Evolutionary conservation across 1,140 invertebrate genomes (phyloP).

Genomic region (Solenopsis invicta): DNA sequence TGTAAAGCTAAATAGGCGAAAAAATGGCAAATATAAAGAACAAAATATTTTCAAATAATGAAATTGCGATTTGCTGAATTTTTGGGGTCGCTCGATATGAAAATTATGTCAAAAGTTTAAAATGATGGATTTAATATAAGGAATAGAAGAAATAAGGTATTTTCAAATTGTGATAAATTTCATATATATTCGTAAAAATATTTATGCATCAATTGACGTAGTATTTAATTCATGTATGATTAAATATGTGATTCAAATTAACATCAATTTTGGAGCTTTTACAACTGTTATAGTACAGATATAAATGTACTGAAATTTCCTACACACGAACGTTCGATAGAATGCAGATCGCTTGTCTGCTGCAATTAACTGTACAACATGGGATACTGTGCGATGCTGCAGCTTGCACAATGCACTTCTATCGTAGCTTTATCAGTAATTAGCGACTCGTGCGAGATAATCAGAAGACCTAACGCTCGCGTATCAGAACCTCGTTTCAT

Average conservation of each 20-base stretch:
- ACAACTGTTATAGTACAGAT: background rate
- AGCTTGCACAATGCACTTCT: slow-evolving; percentile 44
- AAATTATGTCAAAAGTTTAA: background rate
- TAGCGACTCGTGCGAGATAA: slow-evolving; percentile 37
- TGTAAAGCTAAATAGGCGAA: background rate
- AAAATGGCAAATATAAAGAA: background rate
- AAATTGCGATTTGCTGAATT: background rate
- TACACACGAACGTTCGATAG: slow-evolving; percentile 25
- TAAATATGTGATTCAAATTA: background rate
- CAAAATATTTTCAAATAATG: background rate
- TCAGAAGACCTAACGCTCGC: slow-evolving; percentile 23
- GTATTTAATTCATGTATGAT: slow-evolving; percentile 1
- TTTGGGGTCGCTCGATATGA: background rate
- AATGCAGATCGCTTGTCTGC: slow-evolving; percentile 36
- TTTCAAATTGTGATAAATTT: background rate
- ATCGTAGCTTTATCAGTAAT: slow-evolving; percentile 52
- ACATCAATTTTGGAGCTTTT: background rate
- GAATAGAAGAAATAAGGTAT: background rate
- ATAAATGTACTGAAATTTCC: slow-evolving; percentile 37
- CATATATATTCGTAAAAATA: background rate
- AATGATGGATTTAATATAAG: background rate
- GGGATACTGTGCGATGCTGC: slow-evolving; percentile 40
- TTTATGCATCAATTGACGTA: background rate
- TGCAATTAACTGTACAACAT: slow-evolving; percentile 55
- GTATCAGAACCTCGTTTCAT: slow-evolving; percentile 12